These are phyloP conservation scores for Scalopus aquaticus DNA, from an alignment of 2,113 vertebrate species.

Conservation along the genomic window DNA sequence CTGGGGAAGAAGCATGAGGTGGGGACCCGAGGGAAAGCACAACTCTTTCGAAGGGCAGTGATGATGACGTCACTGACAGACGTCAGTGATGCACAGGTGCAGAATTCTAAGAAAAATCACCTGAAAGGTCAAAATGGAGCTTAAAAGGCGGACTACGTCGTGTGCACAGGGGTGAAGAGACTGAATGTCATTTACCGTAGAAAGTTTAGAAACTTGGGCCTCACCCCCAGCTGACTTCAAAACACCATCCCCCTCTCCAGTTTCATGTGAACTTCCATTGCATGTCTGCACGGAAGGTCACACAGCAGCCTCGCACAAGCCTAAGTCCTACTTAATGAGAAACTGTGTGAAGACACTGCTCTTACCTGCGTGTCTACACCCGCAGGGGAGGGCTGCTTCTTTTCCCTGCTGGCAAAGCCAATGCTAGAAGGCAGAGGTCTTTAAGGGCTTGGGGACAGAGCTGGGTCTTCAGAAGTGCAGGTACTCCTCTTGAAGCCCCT, in stretches of 20 bases:
- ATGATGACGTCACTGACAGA: neutral
- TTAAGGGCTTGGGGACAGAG: neutral
- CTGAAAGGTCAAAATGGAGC: neutral
- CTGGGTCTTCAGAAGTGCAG: neutral
- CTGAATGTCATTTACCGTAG: neutral
- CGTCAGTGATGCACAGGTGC: neutral
- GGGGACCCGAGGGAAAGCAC: neutral
- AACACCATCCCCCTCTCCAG: neutral
- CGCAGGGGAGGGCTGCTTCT: fast-evolving
- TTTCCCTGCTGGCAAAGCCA: neutral
- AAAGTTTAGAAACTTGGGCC: neutral
- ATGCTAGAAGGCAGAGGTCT: neutral
- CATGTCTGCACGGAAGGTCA: neutral
- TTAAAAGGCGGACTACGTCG: neutral
- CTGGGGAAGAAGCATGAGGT: neutral
- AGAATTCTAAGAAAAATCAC: neutral
- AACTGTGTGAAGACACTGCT: neutral
- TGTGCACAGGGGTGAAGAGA: too few species aligned
- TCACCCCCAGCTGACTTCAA: neutral
- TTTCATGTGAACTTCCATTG: neutral
- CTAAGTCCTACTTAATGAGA: neutral
- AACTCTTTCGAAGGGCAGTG: neutral
- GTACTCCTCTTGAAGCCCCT: neutral
- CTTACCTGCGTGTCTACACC: neutral
- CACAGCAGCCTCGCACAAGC: neutral